Base-by-base conservation (phyloP, 2,888 invertebrate species). In the Aproaerema taeniolella region DNA sequence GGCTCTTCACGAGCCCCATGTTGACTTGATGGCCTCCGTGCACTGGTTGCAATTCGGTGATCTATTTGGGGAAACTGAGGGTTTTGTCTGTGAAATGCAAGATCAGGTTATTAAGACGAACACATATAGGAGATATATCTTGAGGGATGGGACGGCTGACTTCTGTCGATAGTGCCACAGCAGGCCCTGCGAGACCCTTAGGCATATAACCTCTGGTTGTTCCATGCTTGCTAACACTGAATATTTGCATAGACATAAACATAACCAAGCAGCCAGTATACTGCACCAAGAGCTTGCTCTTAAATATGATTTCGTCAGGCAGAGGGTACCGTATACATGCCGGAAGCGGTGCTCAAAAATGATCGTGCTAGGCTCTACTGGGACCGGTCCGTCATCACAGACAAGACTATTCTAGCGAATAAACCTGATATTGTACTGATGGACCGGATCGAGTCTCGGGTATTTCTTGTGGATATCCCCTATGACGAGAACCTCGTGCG, bases 151-250 rank as follows among this genome's bases (percentile, higher is more conserved):
- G 1, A 36, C 36, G 2, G 12, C 16, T n/a, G 43, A 43, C 43
- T 24, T 43, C 2, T 39, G 37, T 17, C 17, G 37, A 6, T 17
- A 31, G 1, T 43, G 39, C 30, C 36, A n/a, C n/a, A n/a, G 17
- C 32, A 17, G 20, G 8, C 43, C 35, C 7, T 30, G 42, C 8
- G 39, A 43, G 39, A 29, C 39, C 9, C 37, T 41, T 16, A 29
- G 40, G 15, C 40, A 43, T 43, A 29, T 40, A 8, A 34, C 28
- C 12, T 40, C 43, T 31, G 40, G 40, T 37, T 37, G 37, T 37
- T 30, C 38, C n/a, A 2, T 3, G 11, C 38, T 33, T 33, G 38
- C 9, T 15, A 31, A 31, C 10, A 15, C 15, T 2, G 31, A 31
- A n/a, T 42, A 38, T 28, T 16, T 36, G 37, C 41, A 41, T 20